phyloP scores from a whole-genome alignment of 53 echinoderm and acorn worm genomes.

The Stichopus horrens region DNA sequence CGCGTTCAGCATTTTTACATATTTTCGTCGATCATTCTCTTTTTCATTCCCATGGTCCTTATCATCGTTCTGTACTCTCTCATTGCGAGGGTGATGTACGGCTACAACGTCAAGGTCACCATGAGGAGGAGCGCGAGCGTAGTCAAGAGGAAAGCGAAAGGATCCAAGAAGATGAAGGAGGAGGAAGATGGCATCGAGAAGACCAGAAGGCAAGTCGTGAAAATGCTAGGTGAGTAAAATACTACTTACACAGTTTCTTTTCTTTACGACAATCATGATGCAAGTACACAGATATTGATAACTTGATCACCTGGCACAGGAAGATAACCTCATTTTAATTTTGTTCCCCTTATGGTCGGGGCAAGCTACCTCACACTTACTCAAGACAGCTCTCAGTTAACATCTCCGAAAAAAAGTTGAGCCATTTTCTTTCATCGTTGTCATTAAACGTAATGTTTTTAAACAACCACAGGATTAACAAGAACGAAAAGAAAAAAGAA shows the following conservation, averaged over 20 bases:
- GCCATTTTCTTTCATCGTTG: too few species aligned
- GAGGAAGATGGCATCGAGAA: conserved; percentile 58
- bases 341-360: too few species aligned
- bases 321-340: too few species aligned
- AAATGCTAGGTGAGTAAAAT: conserved; percentile 60
- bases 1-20: conserved; percentile 62
- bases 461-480: too few species aligned
- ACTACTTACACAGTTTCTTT: not conserved
- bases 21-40: conserved; percentile 78
- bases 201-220: conserved; percentile 59
- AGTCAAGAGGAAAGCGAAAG: conserved; percentile 31
- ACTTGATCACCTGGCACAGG: too few species aligned
- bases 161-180: conserved; percentile 46
- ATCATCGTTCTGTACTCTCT: conserved; percentile 83
- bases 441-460: too few species aligned
- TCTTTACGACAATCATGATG: too few species aligned
- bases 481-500: too few species aligned
- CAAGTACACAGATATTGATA: too few species aligned
- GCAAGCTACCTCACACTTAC: too few species aligned
- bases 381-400: too few species aligned
- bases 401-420: too few species aligned
- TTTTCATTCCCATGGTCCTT: conserved; percentile 84
- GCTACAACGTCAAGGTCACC: conserved; percentile 63
- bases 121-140: conserved; percentile 53
- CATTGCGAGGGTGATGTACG: conserved; percentile 85